These are phyloP conservation scores for Cydia splendana DNA, from an alignment of 1,140 invertebrate genomes.

Conservation along the genomic window DNA sequence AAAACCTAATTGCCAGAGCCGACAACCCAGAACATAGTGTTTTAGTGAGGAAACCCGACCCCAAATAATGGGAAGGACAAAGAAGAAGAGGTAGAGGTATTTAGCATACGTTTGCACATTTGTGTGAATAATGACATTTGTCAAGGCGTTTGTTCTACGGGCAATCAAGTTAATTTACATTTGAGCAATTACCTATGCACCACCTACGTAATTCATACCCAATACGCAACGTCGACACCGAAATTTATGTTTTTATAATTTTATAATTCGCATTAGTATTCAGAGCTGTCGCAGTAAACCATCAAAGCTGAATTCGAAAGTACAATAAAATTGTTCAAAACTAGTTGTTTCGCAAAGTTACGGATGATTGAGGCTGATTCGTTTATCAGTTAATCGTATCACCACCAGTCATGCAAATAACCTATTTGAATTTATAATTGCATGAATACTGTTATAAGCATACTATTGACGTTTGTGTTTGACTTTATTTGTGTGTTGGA, in stretches of 20 bases:
- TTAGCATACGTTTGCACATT: too few relatives aligned
- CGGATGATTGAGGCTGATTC: constrained; percentile 14
- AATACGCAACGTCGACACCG: background rate
- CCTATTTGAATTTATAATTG: constrained; percentile 31
- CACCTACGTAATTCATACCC: background rate
- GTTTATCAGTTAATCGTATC: constrained; percentile 13
- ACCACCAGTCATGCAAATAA: constrained; percentile 28
- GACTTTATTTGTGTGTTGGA: background rate
- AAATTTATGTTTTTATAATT: background rate
- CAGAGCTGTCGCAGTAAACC: background rate
- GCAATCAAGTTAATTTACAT: background rate
- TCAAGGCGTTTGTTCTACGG: background rate
- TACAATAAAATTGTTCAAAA: constrained; percentile 18
- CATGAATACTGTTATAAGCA: constrained; percentile 13
- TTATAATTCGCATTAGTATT: background rate
- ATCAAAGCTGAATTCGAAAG: background rate
- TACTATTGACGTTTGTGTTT: background rate
- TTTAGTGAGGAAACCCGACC: too few relatives aligned
- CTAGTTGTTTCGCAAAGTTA: constrained; percentile 27
- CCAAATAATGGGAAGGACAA: too few relatives aligned
- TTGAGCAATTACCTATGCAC: background rate
- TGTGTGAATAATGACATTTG: too few relatives aligned
- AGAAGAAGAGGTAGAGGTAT: too few relatives aligned
- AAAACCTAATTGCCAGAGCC: too few relatives aligned
- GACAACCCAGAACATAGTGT: too few relatives aligned